phyloP scores from a whole-genome alignment of 1,140 invertebrate species.

The Condylostylus longicornis region DNA sequence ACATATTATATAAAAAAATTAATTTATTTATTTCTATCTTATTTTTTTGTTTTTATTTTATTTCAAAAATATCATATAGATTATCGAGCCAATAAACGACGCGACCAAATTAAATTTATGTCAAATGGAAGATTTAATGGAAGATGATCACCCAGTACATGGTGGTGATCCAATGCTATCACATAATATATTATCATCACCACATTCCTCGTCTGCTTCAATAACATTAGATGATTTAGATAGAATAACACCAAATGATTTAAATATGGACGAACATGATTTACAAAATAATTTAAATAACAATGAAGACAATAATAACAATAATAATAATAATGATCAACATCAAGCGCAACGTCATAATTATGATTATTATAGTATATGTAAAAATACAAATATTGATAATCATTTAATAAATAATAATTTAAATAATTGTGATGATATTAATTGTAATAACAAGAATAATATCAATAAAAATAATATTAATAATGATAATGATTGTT shows the following conservation, averaged over 20 bases:
- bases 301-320: constrained; percentile 6
- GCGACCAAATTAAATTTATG: constrained; percentile 44
- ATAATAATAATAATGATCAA: constrained; percentile 1
- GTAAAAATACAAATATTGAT: too few species aligned
- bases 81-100: constrained; percentile 40
- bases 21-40: constrained; percentile 11
- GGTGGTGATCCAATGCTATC: constrained; percentile 46
- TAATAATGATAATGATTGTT: too few species aligned
- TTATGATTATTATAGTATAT: too few species aligned
- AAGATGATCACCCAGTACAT: constrained; percentile 51
- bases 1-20: background rate
- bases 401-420: too few species aligned
- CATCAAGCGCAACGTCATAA: constrained; percentile 1
- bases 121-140: constrained; percentile 66
- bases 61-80: constrained; percentile 26
- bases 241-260: constrained; percentile 3
- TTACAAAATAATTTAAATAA: constrained; percentile 2
- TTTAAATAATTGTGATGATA: too few species aligned
- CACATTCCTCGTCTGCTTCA: constrained; percentile 31
- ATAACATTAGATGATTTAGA: background rate
- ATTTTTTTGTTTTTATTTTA: too few species aligned
- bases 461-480: too few species aligned
- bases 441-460: too few species aligned
- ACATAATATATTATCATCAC: constrained; percentile 36
- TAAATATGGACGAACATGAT: constrained; percentile 2